Conservation (phyloP, 2,797 vertebrate genomes). For the Sebastes trivittatus region DNA sequence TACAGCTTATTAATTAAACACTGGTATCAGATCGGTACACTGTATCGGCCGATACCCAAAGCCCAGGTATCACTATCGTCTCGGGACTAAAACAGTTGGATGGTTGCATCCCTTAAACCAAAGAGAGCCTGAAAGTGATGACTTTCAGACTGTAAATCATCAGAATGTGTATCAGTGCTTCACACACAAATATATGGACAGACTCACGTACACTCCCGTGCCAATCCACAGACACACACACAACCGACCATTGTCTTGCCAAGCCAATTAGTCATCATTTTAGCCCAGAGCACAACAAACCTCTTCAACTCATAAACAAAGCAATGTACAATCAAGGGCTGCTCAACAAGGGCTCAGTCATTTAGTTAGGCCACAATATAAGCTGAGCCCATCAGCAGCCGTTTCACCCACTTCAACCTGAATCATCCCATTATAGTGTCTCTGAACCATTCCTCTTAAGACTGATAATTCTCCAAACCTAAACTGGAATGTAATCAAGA, state of each 20-base stretch:
- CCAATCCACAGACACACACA: constrained; percentile 20
- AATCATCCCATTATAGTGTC: not conserved
- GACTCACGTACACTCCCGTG: not conserved
- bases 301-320: constrained; percentile 59
- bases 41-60: no score
- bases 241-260: constrained; percentile 49
- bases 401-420: constrained; percentile 19
- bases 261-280: constrained; percentile 52
- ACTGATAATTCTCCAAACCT: not conserved
- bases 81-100: no score
- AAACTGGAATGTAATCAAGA: not conserved
- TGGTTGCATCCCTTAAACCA: no score
- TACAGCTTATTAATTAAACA: no score
- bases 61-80: no score
- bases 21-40: no score
- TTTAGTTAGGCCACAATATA: not conserved
- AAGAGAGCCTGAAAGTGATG: not conserved
- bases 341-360: constrained; percentile 35
- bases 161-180: not conserved
- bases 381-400: constrained; percentile 8
- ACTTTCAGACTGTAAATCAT: not conserved
- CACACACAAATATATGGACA: not conserved
- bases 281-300: constrained; percentile 53
- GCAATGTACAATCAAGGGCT: constrained; percentile 32
- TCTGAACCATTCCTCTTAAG: not conserved